Conservation (phyloP, 2,797 vertebrate species). For the Phataginus tricuspis region DNA sequence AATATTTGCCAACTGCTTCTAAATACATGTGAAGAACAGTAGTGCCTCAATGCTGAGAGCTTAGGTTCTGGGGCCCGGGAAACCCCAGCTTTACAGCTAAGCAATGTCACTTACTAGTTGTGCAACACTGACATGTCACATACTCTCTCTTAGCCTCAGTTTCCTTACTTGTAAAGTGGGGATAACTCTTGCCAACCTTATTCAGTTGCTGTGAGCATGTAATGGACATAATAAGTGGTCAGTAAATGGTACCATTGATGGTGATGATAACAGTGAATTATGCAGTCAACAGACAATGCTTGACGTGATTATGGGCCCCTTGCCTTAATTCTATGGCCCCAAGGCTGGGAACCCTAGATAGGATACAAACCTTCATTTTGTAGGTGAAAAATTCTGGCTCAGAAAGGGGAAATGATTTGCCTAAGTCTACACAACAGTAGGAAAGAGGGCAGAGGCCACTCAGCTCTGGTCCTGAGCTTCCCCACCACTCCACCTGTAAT, state of each 20-base stretch:
- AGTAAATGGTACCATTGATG: neutral
- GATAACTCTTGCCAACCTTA: neutral
- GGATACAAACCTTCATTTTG: neutral
- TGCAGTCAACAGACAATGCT: neutral
- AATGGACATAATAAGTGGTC: neutral
- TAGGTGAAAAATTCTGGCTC: conserved; percentile 29
- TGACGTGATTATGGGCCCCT: neutral
- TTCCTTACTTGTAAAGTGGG: neutral
- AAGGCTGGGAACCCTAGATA: neutral
- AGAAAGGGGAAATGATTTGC: neutral
- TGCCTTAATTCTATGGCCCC: neutral
- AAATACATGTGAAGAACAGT: neutral
- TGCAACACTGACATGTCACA: neutral
- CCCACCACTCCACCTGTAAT: neutral
- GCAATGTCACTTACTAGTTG: neutral
- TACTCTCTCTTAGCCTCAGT: neutral
- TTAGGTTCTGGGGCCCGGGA: neutral
- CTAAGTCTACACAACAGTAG: neutral
- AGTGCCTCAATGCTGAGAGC: neutral
- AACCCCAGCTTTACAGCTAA: neutral
- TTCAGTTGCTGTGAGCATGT: neutral
- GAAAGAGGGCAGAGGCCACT: neutral
- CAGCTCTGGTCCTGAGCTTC: neutral
- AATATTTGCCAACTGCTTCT: no score
- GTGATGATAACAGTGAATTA: neutral